Percentiles rank a stretch among this genome's conserved stretches.
Evolutionary conservation across 2,113 vertebrate species (phyloP).

Genomic region (Cromileptes altivelis): DNA sequence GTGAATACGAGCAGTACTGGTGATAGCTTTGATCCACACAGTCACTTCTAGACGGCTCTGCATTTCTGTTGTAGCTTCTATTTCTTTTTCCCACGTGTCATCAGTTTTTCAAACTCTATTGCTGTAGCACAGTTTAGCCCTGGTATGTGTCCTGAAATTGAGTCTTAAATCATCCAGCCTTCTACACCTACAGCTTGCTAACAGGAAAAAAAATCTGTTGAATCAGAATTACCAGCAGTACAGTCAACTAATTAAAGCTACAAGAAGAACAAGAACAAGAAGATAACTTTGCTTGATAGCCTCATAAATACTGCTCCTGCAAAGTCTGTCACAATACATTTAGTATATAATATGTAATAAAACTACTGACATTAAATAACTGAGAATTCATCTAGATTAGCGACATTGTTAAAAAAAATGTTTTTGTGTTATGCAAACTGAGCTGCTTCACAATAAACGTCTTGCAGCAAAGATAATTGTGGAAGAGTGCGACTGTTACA

Average conservation of each 20-base stretch:
- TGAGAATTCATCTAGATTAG: not conserved
- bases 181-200: not conserved
- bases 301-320: not conserved
- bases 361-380: not conserved
- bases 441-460: not conserved
- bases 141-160: not conserved
- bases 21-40: not conserved
- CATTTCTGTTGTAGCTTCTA: not conserved
- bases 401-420: not conserved
- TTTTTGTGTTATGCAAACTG: not conserved
- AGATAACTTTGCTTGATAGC: not conserved
- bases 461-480: not conserved
- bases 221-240: not conserved
- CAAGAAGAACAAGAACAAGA: not conserved
- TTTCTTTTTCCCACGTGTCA: not conserved
- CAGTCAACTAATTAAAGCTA: not conserved
- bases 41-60: not conserved
- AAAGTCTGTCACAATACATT: not conserved
- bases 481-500: not conserved
- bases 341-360: not conserved
- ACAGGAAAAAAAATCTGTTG: not conserved
- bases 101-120: not conserved
- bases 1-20: not conserved
- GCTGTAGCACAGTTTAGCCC: not conserved
- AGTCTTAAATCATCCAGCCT: not conserved